phyloP scores from a whole-genome alignment of 2,113 vertebrate species.

The Sturnira hondurensis region DNA sequence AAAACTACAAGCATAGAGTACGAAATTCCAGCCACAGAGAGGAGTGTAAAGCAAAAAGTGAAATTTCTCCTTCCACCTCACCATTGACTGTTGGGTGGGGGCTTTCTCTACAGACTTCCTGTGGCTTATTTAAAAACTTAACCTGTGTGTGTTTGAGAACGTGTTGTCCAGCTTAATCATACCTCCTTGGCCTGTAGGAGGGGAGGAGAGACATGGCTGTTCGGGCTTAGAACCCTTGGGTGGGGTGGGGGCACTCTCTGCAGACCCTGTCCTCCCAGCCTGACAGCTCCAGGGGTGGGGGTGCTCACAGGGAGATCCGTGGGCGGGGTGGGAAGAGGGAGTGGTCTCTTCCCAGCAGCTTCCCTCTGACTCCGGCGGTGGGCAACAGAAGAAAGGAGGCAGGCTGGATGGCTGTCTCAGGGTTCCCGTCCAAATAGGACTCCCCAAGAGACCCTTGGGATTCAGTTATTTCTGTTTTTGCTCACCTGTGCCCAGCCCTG shows the following conservation, averaged over 20 bases:
- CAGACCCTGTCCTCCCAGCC: background rate
- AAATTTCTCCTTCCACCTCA: background rate
- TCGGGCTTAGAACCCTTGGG: background rate
- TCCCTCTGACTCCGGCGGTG: background rate
- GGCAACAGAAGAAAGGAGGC: background rate
- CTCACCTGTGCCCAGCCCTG: slow-evolving; percentile 10
- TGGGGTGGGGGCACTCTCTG: background rate
- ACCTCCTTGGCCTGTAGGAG: background rate
- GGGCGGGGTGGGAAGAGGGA: no score
- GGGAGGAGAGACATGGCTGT: background rate
- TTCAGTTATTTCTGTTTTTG: slow-evolving; percentile 49
- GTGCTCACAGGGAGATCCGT: no score
- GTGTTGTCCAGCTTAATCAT: rapidly evolving
- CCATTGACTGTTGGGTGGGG: background rate
- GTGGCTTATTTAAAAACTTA: background rate
- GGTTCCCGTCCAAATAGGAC: background rate
- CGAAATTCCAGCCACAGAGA: background rate
- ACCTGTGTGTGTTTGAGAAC: background rate
- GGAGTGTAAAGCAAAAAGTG: background rate
- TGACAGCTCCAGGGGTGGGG: background rate
- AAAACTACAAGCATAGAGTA: background rate
- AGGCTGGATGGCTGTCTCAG: background rate
- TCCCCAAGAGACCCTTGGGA: background rate
- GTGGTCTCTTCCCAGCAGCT: background rate
- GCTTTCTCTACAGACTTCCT: background rate